Base-by-base conservation (phyloP, 2,888 invertebrate species). In the Adela reaumurella region DNA sequence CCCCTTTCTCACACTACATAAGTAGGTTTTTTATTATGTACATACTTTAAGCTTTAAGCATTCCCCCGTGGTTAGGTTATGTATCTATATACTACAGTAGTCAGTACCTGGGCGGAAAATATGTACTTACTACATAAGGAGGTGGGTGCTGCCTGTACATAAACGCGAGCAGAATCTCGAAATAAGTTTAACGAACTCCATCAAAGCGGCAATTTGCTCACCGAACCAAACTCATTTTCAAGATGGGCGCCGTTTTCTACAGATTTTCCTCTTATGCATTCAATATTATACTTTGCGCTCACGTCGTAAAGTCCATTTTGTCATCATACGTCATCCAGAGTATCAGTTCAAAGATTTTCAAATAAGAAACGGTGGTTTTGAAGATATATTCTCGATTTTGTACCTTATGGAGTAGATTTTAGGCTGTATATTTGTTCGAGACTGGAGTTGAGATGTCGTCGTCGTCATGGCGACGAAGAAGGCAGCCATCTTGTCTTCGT, bases 401-500 rank as follows among this genome's bases (percentile, higher is more conserved):
- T 8, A 8, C 35, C 35, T 35, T 35, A 35, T 11, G 14, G n/a
- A 3, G 35, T 8, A 3, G 8, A 14, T 8, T 3, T 4, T 35
- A 14, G 14, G 35, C 11, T 35, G 3, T 11, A 35, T 8, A 8
- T 14, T 35, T 35, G 24, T 8, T 14, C 6, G 35, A 11, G 14
- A 35, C 6, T 35, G n/a, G 6, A 18, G 45, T 35, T 2, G 68
- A 69, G 69, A 68, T 62, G 65, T 62, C 47, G 17, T 6, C 53
- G 70, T 70, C 59, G 62, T 63, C 58, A 65, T 62, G 57, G 64
- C 63, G 64, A 70, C 71, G 52, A 64, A 72, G 72, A 65, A 65
- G 64, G 60, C 62, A 55, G 71, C 68, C 74, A 74, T 74, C 70
- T 70, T 74, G 71, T 55, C 56, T 61, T 59, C 57, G 56, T 62